Base-by-base conservation (phyloP, 2,888 invertebrate genomes). In the Meteorus cinctellus region DNA sequence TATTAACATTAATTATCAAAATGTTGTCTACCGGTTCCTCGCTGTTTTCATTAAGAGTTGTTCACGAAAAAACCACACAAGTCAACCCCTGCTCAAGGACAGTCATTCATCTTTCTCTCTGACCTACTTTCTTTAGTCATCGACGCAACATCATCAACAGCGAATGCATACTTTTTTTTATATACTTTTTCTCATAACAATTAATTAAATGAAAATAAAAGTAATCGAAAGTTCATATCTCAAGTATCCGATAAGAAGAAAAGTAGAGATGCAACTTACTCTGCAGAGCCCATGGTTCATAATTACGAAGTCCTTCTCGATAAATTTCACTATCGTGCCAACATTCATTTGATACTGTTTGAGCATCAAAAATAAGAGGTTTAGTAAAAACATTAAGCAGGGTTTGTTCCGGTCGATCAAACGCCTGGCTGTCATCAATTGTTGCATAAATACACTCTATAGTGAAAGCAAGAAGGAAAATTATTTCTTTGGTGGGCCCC, bases 221-320 rank as follows among this genome's bases (percentile, higher is more conserved):
- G 51, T 65, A 66, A 51, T 29, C 4, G 10, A 59, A 24, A 60
- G 27, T 19, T 31, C 4, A n/a, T 29, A 27, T 31, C 12, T 55
- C 19, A 41, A 31, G 65, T 14, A 60, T 71, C 29, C 41, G 29
- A 62, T 31, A 48, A 51, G 8, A 29, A 31, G 59, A 55, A n/a
- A 45, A 45, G 16, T 66, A 34, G 36, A 29, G 68, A 71, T 31
- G 55, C 55, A 10, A 84, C 88, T 84, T 76, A 88, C 88, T 88
- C 74, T 87, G 83, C 36, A 88, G 78, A 1, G 88, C 88, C 88
- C 88, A 88, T 0, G 86, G 85, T 55, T 81, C 77, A 71, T 87
- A 88, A 8, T 75, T 78, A 0, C 65, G 62, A 1, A 88, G 80
- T 16, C 82, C 84, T 55, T 77, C 73, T 12, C 84, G 78, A 70